Evolutionary conservation across 92 coral and sea anemone species (phyloP).

Genomic region (Actinernus sp.): DNA sequence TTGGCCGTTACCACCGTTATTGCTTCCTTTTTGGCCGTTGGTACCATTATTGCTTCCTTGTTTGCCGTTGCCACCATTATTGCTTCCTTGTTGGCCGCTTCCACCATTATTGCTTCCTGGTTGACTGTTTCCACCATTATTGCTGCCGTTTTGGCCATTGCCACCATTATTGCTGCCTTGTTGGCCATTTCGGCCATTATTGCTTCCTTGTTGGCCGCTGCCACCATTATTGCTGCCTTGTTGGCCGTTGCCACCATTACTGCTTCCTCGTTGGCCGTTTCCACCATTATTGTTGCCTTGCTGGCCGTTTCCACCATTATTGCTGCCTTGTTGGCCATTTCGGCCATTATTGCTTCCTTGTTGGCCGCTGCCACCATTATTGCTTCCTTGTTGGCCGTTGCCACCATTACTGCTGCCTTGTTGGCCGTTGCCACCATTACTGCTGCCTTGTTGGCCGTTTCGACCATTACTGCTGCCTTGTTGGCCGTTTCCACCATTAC

Average conservation of each 20-base stretch:
- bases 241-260: background rate
- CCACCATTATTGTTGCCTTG: background rate
- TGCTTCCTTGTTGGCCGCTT: background rate
- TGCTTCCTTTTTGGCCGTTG: background rate
- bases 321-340: background rate
- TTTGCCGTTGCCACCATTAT: background rate
- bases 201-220: background rate
- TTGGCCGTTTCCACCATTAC: conserved; percentile 3
- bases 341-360: conserved; percentile 1
- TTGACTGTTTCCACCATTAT: background rate
- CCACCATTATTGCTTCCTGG: too few species aligned
- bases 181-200: conserved; percentile 1
- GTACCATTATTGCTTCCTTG: conserved; percentile 1
- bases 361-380: background rate
- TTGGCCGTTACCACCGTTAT: background rate
- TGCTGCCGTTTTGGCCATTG: conserved; percentile 1
- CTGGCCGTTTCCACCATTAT: background rate
- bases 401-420: conserved; percentile 1
- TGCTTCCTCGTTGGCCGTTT: conserved; percentile 2
- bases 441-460: background rate
- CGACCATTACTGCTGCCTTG: background rate
- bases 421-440: background rate
- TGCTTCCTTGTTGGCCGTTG: background rate
- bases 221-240: conserved; percentile 1
- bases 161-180: background rate